Evolutionary conservation across 2,797 vertebrate species (phyloP), one percentile per base, ranked within the genome.

Genomic region (Propithecus perrieri): DNA sequence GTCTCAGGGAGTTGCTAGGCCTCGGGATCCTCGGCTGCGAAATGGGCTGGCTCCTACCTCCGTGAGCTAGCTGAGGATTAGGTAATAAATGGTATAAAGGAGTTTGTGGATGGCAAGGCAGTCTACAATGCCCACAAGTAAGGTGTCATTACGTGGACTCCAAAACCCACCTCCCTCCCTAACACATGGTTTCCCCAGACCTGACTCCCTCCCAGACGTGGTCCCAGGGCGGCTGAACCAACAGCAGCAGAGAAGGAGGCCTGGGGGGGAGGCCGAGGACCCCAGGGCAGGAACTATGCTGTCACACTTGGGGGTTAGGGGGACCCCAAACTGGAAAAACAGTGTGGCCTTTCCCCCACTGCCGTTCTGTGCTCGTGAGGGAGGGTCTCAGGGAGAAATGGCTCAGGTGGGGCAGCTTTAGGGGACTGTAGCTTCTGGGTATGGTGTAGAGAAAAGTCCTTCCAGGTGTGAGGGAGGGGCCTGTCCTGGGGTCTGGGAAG

Each of bases 321-420:
- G 11, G 57, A 59, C 10, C 24, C 57, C 57, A 28, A 30, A 15
- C 71, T 41, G 24, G 75, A 85, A 91, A 92, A 61, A 15, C 18
- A 7, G 12, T 10, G 53, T 9, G 11, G 15, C 14, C 80, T 72
- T 41, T 61, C 71, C 24, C 41, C 35, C 14, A 4, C 10, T 5
- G 28, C 46, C 50, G 33, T 50, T 91, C 38, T 63, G 57, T 4
- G 18, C 33, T 69, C 3, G 2, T 2, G 7, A 86, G 15, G 61
- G 83, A 75, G 33, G 17, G n/a, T 55, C 83, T 79, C 69, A 43
- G 22, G 84, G 57, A 89, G 65, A 90, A 85, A 80, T 1, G n/a
- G 14, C 61, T 81, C 35, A 3, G 38, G 24, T n/a, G 2, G 10
- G 38, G 28, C 2, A 46, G 14, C 41, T 48, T 57, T 5, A 57